Percentiles rank a stretch among this genome's conserved stretches.
Conservation (phyloP, 2,888 invertebrate species). For the Pasiphila rectangulata region DNA sequence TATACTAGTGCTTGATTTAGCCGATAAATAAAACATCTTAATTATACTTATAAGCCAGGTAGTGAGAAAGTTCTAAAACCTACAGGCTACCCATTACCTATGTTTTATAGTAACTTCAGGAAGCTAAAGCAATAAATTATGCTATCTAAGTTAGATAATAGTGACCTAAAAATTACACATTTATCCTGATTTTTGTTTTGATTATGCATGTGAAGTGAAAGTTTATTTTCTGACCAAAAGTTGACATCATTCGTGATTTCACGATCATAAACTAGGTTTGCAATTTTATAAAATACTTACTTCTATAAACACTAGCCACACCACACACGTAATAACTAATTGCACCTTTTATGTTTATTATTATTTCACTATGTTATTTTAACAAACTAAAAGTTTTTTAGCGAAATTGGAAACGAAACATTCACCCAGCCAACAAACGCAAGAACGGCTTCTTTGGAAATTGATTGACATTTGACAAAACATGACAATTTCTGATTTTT, state of each 20-base stretch:
- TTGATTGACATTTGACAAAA: constrained; percentile 5
- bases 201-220: constrained; percentile 46
- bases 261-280: constrained; percentile 30
- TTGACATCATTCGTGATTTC: constrained; percentile 55
- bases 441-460: constrained; percentile 10
- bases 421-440: constrained; percentile 10
- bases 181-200: not conserved
- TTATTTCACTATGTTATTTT: too few relatives aligned
- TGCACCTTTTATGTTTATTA: constrained; percentile 6
- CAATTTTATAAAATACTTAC: constrained; percentile 39
- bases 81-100: too few relatives aligned
- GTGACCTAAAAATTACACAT: too few relatives aligned
- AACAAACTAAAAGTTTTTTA: not conserved
- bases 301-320: constrained; percentile 21
- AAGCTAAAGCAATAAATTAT: too few relatives aligned
- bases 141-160: too few relatives aligned
- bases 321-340: constrained; percentile 10
- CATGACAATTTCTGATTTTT: too few relatives aligned
- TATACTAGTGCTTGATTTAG: too few relatives aligned
- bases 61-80: too few relatives aligned
- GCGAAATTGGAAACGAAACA: constrained; percentile 13
- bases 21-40: too few relatives aligned
- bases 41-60: too few relatives aligned
- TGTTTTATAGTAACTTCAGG: too few relatives aligned
- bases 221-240: constrained; percentile 45